Conservation (phyloP, 2,797 vertebrate genomes). For the Microctenopoma lineatum region DNA sequence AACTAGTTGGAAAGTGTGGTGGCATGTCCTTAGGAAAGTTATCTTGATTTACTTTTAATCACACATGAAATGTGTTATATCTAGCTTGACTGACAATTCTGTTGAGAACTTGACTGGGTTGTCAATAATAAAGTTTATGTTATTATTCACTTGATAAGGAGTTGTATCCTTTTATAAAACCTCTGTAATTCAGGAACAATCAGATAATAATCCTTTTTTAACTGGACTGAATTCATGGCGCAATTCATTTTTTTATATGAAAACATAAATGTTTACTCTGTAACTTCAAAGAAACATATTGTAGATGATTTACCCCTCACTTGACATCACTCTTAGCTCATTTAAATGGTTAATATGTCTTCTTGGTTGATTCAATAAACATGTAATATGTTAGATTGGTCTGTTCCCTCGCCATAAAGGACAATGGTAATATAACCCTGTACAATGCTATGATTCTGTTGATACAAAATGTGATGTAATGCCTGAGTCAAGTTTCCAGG, state of each 20-base stretch:
- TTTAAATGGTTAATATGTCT: neutral
- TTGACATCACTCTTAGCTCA: neutral
- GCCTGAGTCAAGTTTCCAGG: constrained; percentile 60
- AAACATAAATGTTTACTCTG: too few relatives aligned
- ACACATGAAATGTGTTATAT: too few relatives aligned
- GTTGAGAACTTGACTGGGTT: neutral
- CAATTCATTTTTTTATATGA: too few relatives aligned
- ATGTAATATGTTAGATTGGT: constrained; percentile 14
- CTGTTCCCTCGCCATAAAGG: constrained; percentile 42
- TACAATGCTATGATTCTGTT: constrained; percentile 32
- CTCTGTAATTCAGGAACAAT: neutral
- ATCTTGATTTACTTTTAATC: too few relatives aligned
- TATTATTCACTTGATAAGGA: neutral
- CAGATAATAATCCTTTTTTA: too few relatives aligned
- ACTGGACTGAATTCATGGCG: too few relatives aligned
- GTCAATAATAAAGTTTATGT: neutral
- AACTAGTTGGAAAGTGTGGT: too few relatives aligned
- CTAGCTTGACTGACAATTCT: too few relatives aligned
- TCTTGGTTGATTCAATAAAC: neutral
- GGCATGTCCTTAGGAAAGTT: too few relatives aligned
- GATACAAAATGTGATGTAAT: constrained; percentile 65
- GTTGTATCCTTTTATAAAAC: neutral
- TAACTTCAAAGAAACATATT: neutral
- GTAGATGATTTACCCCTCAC: neutral
- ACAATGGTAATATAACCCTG: constrained; percentile 33